Evolutionary conservation across 2,888 invertebrate genomes (phyloP).

Genomic region (Chelonus formosanus): DNA sequence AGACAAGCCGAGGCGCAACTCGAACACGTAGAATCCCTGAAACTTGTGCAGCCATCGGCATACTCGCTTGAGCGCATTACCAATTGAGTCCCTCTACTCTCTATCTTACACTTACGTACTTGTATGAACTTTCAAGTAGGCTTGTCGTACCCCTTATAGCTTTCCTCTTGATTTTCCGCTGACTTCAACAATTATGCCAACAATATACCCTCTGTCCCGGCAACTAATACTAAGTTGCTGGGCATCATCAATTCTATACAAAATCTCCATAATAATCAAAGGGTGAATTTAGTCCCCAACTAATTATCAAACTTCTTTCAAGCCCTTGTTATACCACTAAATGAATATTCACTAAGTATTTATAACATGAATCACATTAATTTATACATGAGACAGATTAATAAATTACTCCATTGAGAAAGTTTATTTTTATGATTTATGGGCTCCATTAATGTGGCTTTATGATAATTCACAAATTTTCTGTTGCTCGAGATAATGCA

Average conservation of each 20-base stretch:
- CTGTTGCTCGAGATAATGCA: too few species aligned
- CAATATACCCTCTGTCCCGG: slow-evolving; percentile 15
- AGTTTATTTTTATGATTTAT: too few species aligned
- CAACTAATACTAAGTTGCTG: slow-evolving; percentile 18
- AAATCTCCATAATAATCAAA: slow-evolving; percentile 19
- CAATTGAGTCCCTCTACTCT: slow-evolving; percentile 15
- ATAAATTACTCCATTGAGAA: too few species aligned
- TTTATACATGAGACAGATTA: too few species aligned
- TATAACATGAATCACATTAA: too few species aligned
- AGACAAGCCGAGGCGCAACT: slow-evolving; percentile 42
- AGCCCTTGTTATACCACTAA: background rate
- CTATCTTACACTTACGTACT: slow-evolving; percentile 7
- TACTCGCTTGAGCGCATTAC: slow-evolving; percentile 26
- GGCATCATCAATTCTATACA: slow-evolving; percentile 3
- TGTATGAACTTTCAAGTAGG: background rate
- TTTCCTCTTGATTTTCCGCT: slow-evolving; percentile 16
- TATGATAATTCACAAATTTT: too few species aligned
- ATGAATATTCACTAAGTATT: too few species aligned
- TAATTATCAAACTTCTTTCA: background rate
- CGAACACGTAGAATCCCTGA: slow-evolving; percentile 42
- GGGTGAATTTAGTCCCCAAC: slow-evolving; percentile 6
- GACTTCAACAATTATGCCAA: slow-evolving; percentile 26
- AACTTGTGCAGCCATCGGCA: slow-evolving; percentile 32
- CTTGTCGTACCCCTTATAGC: slow-evolving; percentile 5
- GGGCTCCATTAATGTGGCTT: too few species aligned